Conservation (phyloP, 2,113 vertebrate genomes). For the Heterocephalus glaber region DNA sequence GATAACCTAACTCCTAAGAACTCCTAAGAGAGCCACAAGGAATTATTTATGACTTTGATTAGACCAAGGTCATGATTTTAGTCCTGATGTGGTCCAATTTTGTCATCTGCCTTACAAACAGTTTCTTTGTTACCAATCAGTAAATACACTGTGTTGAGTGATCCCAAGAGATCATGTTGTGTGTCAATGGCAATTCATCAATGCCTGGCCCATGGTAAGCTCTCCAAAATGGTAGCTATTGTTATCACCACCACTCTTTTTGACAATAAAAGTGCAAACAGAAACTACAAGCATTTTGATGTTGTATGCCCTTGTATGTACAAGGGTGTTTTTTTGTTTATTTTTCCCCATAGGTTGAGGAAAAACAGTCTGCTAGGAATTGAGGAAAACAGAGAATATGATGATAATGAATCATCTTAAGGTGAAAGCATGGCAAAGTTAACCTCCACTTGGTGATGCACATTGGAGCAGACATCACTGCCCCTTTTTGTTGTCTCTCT, state of each 20-base stretch:
- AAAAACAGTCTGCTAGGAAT: slow-evolving; percentile 1
- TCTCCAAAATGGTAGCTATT: slow-evolving; percentile 14
- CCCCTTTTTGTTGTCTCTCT: not conserved
- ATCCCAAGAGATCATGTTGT: not conserved
- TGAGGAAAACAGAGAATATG: not conserved
- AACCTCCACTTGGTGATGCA: not conserved
- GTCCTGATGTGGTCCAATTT: slow-evolving; percentile 23
- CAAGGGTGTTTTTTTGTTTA: not conserved
- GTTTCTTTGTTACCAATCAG: not conserved
- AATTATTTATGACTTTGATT: slow-evolving; percentile 35
- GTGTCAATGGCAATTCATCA: slow-evolving; percentile 4
- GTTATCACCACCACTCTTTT: not conserved
- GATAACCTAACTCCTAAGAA: no score
- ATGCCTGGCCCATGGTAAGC: not conserved
- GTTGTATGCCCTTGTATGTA: not conserved
- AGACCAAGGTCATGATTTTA: slow-evolving; percentile 21
- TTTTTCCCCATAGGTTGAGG: not conserved
- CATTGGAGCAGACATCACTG: not conserved
- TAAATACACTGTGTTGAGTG: not conserved
- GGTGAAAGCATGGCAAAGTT: not conserved
- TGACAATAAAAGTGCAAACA: slow-evolving; percentile 7
- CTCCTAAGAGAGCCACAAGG: not conserved
- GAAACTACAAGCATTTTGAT: not conserved
- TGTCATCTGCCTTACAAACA: slow-evolving; percentile 13
- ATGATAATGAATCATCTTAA: not conserved